These are phyloP conservation scores for Papilio machaon DNA, from an alignment of 1,140 invertebrate genomes.

Conservation along the genomic window DNA sequence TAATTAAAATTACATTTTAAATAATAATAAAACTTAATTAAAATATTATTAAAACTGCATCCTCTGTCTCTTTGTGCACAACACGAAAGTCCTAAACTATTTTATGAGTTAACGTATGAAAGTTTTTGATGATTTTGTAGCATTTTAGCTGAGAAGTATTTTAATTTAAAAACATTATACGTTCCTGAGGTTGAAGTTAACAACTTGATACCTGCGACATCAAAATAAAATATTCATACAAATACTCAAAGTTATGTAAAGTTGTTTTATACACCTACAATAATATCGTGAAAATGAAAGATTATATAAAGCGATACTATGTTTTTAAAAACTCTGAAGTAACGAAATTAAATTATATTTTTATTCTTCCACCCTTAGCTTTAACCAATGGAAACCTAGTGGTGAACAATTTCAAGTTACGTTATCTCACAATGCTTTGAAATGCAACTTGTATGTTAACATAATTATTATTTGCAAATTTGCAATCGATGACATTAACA, in stretches of 20 bases:
- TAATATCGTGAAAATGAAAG: background rate
- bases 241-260: conserved; percentile 9
- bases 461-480: background rate
- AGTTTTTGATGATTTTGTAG: conserved; percentile 23
- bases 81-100: conserved; percentile 16
- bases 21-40: background rate
- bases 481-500: background rate
- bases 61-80: background rate
- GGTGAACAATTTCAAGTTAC: background rate
- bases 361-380: background rate
- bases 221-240: background rate
- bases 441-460: background rate
- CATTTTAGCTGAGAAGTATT: conserved; percentile 28
- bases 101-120: conserved; percentile 29
- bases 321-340: no score
- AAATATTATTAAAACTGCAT: background rate
- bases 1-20: background rate
- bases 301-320: no score
- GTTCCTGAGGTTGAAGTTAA: background rate
- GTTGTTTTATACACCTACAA: background rate
- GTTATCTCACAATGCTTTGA: no score
- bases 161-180: conserved; percentile 33
- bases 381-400: no score
- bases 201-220: conserved; percentile 2
- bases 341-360: background rate